Evolutionary conservation across 1,140 invertebrate species (phyloP).

Genomic region (Drosophila pectinifera): DNA sequence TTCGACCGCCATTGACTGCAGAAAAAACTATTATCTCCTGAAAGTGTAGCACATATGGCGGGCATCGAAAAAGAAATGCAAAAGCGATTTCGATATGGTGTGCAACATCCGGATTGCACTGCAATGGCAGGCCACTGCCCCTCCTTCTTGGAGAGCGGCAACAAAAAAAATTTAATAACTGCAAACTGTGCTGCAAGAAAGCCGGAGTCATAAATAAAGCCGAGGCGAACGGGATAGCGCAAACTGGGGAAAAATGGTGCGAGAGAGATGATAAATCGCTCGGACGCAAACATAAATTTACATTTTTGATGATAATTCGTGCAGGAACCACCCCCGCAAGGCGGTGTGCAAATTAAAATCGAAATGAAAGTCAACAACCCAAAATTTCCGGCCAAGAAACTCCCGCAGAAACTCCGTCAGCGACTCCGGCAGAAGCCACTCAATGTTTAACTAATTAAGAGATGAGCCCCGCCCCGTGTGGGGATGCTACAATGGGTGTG

Average conservation of each 20-base stretch:
- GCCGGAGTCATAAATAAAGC: conserved; percentile 66
- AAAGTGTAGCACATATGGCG: conserved; percentile 30
- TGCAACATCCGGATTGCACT: conserved; percentile 33
- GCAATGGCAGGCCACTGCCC: conserved; percentile 1
- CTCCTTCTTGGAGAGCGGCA: background rate
- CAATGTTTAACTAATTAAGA: conserved; percentile 80
- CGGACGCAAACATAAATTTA: conserved; percentile 75
- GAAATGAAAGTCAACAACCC: conserved; percentile 52
- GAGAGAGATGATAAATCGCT: conserved; percentile 71
- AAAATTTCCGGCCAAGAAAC: conserved; percentile 23
- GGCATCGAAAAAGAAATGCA: conserved; percentile 30
- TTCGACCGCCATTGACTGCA: background rate
- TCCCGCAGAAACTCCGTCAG: too few species aligned
- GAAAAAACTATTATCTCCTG: conserved; percentile 13
- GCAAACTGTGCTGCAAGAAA: conserved; percentile 47
- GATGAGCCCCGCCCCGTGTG: conserved; percentile 17
- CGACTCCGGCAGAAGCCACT: conserved; percentile 29
- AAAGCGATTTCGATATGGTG: conserved; percentile 33
- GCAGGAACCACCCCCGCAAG: conserved; percentile 1
- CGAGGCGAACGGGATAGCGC: conserved; percentile 6
- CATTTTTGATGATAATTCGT: conserved; percentile 80
- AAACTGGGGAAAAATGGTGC: conserved; percentile 6
- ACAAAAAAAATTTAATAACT: conserved; percentile 69
- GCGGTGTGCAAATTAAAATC: conserved; percentile 46
- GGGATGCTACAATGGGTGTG: background rate